A percentile compares a stretch with the other conserved stretches of the same genome.
Evolutionary conservation across 2,113 vertebrate genomes (phyloP).

Genomic region (Numenius arquata): DNA sequence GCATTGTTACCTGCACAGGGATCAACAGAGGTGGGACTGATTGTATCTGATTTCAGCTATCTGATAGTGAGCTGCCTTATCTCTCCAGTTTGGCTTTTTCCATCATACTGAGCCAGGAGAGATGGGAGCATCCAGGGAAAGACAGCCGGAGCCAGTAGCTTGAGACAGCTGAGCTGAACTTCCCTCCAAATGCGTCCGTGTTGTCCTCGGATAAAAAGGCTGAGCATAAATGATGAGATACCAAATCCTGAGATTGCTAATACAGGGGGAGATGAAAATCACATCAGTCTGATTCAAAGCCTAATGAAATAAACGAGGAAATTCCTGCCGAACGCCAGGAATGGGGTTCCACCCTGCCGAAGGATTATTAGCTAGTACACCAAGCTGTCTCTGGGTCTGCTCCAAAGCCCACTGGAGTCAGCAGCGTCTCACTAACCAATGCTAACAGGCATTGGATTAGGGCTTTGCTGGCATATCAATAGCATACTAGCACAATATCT

Average conservation of each 20-base stretch:
- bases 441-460: background rate
- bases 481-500: background rate
- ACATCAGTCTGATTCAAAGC: background rate
- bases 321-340: background rate
- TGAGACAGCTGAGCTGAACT: background rate
- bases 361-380: background rate
- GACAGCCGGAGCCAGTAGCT: accelerated
- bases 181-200: accelerated
- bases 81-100: background rate
- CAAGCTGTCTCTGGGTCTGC: conserved; percentile 29
- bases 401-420: conserved; percentile 45
- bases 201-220: background rate
- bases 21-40: background rate
- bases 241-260: background rate
- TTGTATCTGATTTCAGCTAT: background rate
- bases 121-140: background rate
- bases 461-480: background rate
- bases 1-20: background rate
- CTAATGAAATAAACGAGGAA: conserved; percentile 26
- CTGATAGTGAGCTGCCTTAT: background rate
- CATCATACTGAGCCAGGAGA: background rate
- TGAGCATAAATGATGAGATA: background rate
- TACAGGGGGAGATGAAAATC: background rate
- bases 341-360: background rate
- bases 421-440: background rate